Percentiles rank a stretch among this genome's conserved stretches.
phyloP scores from a whole-genome alignment of 2,888 invertebrate species.

The Euclidia mi region DNA sequence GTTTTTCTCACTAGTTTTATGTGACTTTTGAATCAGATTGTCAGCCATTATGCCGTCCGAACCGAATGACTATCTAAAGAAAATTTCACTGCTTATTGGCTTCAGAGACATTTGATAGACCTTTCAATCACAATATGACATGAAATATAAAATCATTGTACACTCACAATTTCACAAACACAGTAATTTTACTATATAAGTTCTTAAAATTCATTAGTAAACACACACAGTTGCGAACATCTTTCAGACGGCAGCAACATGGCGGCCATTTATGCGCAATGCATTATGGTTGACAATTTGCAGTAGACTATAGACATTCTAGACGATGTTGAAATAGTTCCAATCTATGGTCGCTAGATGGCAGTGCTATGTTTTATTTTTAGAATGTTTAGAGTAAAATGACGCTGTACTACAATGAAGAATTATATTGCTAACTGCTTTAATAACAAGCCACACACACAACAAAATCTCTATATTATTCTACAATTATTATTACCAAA shows the following conservation, averaged over 20 bases:
- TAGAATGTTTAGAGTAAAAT: too few species aligned
- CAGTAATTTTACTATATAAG: conserved; percentile 85
- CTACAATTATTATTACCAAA: too few species aligned
- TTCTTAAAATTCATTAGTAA: conserved; percentile 90
- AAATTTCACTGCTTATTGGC: conserved; percentile 90
- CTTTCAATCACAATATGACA: conserved; percentile 84
- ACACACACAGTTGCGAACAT: conserved; percentile 90
- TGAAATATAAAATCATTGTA: conserved; percentile 88
- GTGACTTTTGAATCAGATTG: conserved; percentile 91
- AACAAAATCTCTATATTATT: too few species aligned
- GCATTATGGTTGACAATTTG: conserved; percentile 90
- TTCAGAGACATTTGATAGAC: conserved; percentile 89
- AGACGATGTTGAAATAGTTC: conserved; percentile 63
- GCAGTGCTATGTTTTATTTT: conserved; percentile 32
- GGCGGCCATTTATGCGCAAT: conserved; percentile 91
- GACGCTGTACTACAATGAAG: too few species aligned
- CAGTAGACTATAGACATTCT: conserved; percentile 84
- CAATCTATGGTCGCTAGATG: conserved; percentile 70
- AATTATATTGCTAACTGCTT: too few species aligned
- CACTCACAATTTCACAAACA: conserved; percentile 90
- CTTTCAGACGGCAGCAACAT: conserved; percentile 91
- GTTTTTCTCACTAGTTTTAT: conserved; percentile 91
- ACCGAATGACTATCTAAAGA: conserved; percentile 90
- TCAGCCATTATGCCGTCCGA: conserved; percentile 92
- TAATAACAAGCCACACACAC: too few species aligned